Evolutionary conservation across 2,888 invertebrate species (phyloP), one percentile per base, ranked within the genome.

Genomic region (Keiferia lycopersicella): DNA sequence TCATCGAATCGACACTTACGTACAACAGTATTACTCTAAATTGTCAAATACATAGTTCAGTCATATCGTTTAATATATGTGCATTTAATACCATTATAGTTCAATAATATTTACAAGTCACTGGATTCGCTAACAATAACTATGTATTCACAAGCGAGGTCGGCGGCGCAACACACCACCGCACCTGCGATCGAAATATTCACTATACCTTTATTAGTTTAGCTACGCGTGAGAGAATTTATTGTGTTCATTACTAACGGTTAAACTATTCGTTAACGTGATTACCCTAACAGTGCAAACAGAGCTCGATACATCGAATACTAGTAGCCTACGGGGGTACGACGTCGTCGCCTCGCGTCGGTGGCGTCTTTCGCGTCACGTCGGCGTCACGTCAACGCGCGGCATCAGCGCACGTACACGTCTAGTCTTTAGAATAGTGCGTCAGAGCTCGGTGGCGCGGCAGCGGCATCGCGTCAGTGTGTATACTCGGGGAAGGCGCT

Each of bases 401-500:
- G 56, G 59, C 81, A 20, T 20, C 51, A 60, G 16, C 57, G 41
- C 41, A 1, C 26, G 63, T 48, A 30, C 48, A 41, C 34, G 22
- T 22, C 51, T 51, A 51, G 51, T 51, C 51, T 51, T 51, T 51
- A 51, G 68, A 62, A 56, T 80, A 79, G 57, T 50, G 65, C 64
- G 66, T 69, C 69, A 74, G 65, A 70, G 72, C 67, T 70, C 73
- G 66, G 73, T 72, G 69, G 74, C 73, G 72, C 72, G 73, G 69
- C 71, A 71, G 67, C 74, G 73, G 71, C 75, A 71, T 84, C 65
- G 71, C 67, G 94, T 94, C 94, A 95, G 94, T 95, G 95, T 91
- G 94, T 95, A 93, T 95, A 95, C 92, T 95, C 95, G 84, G 95
- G 94, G 91, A 94, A 94, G 74, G 84, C 80, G 75, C 81, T 73